These are phyloP conservation scores for Perca flavescens DNA, from an alignment of 2,113 vertebrate species.

Conservation along the genomic window DNA sequence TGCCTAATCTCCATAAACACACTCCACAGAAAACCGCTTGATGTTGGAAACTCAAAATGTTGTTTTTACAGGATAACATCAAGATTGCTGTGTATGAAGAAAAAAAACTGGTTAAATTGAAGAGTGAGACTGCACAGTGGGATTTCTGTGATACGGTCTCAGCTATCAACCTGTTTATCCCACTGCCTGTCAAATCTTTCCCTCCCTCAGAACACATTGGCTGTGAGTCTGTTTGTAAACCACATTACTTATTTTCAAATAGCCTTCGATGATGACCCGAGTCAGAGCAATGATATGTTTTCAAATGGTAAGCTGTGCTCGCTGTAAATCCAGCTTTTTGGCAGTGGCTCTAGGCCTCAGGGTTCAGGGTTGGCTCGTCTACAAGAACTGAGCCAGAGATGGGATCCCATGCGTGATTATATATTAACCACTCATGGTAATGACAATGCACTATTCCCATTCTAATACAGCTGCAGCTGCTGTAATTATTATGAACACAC, in stretches of 20 bases:
- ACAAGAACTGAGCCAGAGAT: slow-evolving; percentile 40
- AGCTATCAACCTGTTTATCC: slow-evolving; percentile 47
- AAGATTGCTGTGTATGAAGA: slow-evolving; percentile 32
- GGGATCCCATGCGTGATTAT: slow-evolving; percentile 49
- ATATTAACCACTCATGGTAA: slow-evolving; percentile 38
- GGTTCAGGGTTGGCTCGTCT: slow-evolving; percentile 50
- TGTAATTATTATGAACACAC: slow-evolving; percentile 2
- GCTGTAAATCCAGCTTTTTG: slow-evolving; percentile 65
- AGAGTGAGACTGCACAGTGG: slow-evolving; percentile 32
- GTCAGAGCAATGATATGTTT: slow-evolving; percentile 58
- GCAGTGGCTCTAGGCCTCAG: slow-evolving; percentile 43
- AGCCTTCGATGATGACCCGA: slow-evolving; percentile 50
- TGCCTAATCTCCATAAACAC: slow-evolving; percentile 66
- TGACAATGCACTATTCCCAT: slow-evolving; percentile 35
- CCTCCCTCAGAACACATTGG: slow-evolving; percentile 33
- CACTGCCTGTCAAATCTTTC: slow-evolving; percentile 1
- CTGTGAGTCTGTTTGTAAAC: slow-evolving; percentile 40
- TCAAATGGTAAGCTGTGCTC: slow-evolving; percentile 52
- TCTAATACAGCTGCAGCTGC: slow-evolving; percentile 13
- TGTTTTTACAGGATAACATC: slow-evolving; percentile 42
- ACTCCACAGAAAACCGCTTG: slow-evolving; percentile 31
- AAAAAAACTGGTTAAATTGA: slow-evolving; percentile 23
- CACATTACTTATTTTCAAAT: slow-evolving; percentile 63
- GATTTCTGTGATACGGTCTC: slow-evolving; percentile 38
- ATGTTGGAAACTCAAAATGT: slow-evolving; percentile 38